Conservation (phyloP, 2,888 invertebrate species). For the Palloptera scutellata region DNA sequence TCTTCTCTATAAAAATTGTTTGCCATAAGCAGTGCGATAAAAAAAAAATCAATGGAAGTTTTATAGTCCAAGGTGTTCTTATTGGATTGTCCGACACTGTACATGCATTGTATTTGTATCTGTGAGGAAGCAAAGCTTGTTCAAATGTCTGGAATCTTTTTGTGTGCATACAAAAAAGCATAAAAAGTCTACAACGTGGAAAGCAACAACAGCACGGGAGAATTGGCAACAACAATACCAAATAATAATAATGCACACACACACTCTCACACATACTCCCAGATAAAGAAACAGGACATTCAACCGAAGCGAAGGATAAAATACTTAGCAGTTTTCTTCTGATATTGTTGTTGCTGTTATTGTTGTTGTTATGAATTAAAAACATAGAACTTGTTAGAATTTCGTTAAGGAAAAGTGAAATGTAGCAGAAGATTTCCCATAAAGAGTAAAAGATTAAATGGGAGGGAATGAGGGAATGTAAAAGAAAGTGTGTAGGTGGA, state of each 20-base stretch:
- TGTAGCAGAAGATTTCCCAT: neutral
- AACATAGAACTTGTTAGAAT: neutral
- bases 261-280: constrained; percentile 9
- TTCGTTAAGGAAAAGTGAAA: constrained; percentile 2
- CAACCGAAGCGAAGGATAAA: constrained; percentile 9
- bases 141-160: too few species aligned
- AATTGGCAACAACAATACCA: neutral
- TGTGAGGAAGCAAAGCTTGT: too few species aligned
- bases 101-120: too few species aligned
- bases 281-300: constrained; percentile 16
- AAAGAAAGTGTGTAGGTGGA: too few species aligned
- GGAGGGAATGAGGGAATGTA: too few species aligned
- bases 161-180: too few species aligned
- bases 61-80: too few species aligned
- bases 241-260: constrained; percentile 7
- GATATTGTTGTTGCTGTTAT: neutral
- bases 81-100: too few species aligned
- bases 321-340: too few species aligned
- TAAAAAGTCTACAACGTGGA: neutral
- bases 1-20: too few species aligned
- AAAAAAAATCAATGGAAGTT: too few species aligned
- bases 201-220: neutral
- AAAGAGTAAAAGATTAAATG: neutral
- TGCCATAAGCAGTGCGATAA: too few species aligned
- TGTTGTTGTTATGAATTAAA: neutral